phyloP scores from a whole-genome alignment of 2,888 invertebrate genomes.

The Sicus ferrugineus region DNA sequence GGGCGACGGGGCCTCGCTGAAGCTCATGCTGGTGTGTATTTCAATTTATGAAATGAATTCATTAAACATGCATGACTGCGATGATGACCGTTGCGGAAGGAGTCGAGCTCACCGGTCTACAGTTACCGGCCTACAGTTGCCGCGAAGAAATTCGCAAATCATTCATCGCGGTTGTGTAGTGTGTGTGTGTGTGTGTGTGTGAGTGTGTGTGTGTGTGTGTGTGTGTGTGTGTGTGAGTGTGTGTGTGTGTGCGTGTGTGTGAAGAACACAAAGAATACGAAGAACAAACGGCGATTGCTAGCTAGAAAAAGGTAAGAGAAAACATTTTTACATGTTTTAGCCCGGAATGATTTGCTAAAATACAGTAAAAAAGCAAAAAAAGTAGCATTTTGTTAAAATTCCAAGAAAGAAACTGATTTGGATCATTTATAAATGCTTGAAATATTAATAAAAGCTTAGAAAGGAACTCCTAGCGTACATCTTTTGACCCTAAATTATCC shows the following conservation, averaged over 20 bases:
- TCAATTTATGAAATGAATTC: slow-evolving; percentile 40
- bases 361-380: too few relatives aligned
- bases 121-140: neutral
- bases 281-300: neutral
- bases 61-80: slow-evolving; percentile 37
- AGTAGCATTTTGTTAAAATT: too few relatives aligned
- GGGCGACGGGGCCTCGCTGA: neutral
- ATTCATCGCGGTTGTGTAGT: slow-evolving; percentile 25
- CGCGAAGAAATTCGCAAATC: slow-evolving; percentile 29
- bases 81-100: slow-evolving; percentile 32
- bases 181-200: slow-evolving; percentile 13
- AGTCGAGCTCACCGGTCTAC: neutral
- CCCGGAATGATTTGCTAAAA: too few relatives aligned
- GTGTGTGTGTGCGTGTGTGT: too few relatives aligned
- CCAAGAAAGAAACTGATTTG: too few relatives aligned
- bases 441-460: too few relatives aligned
- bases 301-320: too few relatives aligned
- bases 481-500: too few relatives aligned
- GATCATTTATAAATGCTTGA: too few relatives aligned
- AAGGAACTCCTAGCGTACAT: too few relatives aligned
- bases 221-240: slow-evolving; percentile 1
- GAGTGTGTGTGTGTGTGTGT: neutral
- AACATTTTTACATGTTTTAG: too few relatives aligned
- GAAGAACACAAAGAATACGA: too few relatives aligned
- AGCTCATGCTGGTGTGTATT: slow-evolving; percentile 26